Conservation (phyloP, 2,797 vertebrate species). For the Triplophysa bombifrons region DNA sequence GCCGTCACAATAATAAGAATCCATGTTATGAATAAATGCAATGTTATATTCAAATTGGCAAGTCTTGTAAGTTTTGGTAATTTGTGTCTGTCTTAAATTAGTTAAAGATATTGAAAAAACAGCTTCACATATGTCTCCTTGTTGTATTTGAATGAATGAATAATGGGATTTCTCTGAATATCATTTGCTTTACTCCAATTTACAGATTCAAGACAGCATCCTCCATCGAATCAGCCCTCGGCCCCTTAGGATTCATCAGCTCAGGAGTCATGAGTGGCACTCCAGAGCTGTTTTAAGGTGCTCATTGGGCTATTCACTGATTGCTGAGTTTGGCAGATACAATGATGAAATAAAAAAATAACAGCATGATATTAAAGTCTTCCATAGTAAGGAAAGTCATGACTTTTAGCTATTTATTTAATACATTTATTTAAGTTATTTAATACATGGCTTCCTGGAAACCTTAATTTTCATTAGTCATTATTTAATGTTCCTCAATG, state of each 20-base stretch:
- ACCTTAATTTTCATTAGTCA: no score
- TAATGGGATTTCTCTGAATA: constrained; percentile 72
- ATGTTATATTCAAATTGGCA: no score
- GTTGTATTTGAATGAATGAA: constrained; percentile 71
- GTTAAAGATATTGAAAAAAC: no score
- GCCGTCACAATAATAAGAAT: no score
- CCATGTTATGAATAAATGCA: no score
- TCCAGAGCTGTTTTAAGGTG: constrained; percentile 3
- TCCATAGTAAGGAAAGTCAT: constrained; percentile 20
- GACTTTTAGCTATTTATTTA: background rate
- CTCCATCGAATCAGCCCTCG: constrained; percentile 69
- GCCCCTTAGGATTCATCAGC: constrained; percentile 72
- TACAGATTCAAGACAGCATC: constrained; percentile 70
- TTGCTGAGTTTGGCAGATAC: constrained; percentile 33
- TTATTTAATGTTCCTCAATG: no score
- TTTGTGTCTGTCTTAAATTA: no score
- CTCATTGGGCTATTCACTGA: constrained; percentile 16
- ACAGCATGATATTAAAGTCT: constrained; percentile 26
- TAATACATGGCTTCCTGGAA: background rate
- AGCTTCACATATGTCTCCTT: background rate
- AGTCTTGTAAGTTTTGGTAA: no score
- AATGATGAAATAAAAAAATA: constrained; percentile 21
- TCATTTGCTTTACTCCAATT: constrained; percentile 66
- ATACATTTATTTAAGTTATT: background rate
- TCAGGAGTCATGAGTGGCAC: constrained; percentile 41